These are phyloP conservation scores for Gonatopus flavifemur DNA, from an alignment of 1,140 invertebrate species.

Conservation along the genomic window DNA sequence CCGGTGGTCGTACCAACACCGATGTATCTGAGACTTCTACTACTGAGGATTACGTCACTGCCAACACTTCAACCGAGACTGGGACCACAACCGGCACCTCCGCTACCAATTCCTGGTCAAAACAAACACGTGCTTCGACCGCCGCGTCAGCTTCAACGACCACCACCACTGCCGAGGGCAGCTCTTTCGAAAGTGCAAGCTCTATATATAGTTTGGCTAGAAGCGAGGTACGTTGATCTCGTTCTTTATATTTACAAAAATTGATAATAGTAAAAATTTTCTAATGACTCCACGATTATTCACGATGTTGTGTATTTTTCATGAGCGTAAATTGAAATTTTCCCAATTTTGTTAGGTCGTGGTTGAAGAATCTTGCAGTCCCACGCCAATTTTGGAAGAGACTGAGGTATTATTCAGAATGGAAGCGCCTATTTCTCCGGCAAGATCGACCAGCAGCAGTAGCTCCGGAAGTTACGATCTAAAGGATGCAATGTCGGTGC, in stretches of 20 bases:
- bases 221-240: slow-evolving; percentile 59
- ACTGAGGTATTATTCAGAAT: slow-evolving; percentile 33
- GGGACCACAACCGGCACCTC: slow-evolving; percentile 59
- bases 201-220: slow-evolving; percentile 75
- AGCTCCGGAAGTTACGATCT: slow-evolving; percentile 62
- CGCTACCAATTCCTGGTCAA: slow-evolving; percentile 53
- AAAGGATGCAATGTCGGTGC: slow-evolving; percentile 49
- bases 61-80: slow-evolving; percentile 75
- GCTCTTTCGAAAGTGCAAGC: slow-evolving; percentile 79
- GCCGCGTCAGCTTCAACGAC: slow-evolving; percentile 56
- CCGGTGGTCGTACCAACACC: slow-evolving; percentile 71
- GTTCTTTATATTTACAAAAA: not conserved
- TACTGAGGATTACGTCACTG: slow-evolving; percentile 87
- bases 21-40: slow-evolving; percentile 83
- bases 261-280: not conserved
- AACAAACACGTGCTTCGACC: slow-evolving; percentile 44
- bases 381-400: slow-evolving; percentile 48
- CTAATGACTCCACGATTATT: too few species aligned
- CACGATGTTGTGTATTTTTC: too few species aligned
- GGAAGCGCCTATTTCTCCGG: slow-evolving; percentile 41
- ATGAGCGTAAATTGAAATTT: not conserved
- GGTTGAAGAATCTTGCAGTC: slow-evolving; percentile 48
- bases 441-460: slow-evolving; percentile 55
- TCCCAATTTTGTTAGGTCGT: slow-evolving; percentile 35
- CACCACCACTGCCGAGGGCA: slow-evolving; percentile 67